phyloP scores from a whole-genome alignment of 2,797 vertebrate species.

The Lophius americanus region DNA sequence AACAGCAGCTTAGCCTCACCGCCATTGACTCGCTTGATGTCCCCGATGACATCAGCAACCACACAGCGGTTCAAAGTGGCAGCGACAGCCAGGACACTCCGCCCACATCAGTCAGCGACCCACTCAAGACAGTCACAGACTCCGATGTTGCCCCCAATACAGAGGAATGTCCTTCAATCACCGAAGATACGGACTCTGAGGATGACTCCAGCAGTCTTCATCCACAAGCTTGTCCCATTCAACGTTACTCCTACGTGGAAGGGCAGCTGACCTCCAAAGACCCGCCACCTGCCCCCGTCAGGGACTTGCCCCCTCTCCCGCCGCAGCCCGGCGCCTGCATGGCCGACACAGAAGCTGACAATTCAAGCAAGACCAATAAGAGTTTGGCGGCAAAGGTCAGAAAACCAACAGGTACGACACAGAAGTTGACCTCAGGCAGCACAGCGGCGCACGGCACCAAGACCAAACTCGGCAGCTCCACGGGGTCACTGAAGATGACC shows the following conservation, averaged over 20 bases:
- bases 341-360: conserved; percentile 85
- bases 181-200: conserved; percentile 86
- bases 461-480: conserved; percentile 52
- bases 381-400: conserved; percentile 67
- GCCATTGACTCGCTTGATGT: conserved; percentile 65
- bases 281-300: conserved; percentile 84
- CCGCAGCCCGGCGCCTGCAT: conserved; percentile 89
- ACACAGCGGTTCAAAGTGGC: conserved; percentile 69
- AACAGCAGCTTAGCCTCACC: conserved; percentile 54
- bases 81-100: conserved; percentile 81
- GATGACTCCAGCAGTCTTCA: conserved; percentile 78
- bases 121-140: conserved; percentile 84
- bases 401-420: conserved; percentile 40
- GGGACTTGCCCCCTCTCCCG: conserved; percentile 86
- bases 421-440: conserved; percentile 34
- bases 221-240: conserved; percentile 45
- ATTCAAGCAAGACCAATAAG: conserved; percentile 55
- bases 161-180: conserved; percentile 84
- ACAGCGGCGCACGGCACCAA: conserved; percentile 50
- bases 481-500: conserved; percentile 52
- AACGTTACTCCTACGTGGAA: conserved; percentile 26
- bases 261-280: conserved; percentile 65
- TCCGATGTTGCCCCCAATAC: conserved; percentile 80
- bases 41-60: conserved; percentile 54
- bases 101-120: conserved; percentile 86